These are phyloP conservation scores for Lagocephalus sceleratus DNA, from an alignment of 2,797 vertebrate species.

Conservation along the genomic window DNA sequence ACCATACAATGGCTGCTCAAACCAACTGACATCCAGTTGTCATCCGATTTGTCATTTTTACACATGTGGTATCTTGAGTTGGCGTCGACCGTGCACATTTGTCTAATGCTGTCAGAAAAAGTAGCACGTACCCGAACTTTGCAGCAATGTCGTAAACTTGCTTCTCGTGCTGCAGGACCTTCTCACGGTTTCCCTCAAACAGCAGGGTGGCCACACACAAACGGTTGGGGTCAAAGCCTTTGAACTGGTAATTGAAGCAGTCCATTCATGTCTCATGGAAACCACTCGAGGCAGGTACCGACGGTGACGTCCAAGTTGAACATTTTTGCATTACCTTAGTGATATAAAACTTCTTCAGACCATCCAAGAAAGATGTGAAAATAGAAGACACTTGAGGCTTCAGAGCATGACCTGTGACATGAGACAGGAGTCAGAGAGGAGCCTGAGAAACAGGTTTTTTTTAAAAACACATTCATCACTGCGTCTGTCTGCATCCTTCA, in stretches of 20 bases:
- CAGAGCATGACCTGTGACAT: constrained; percentile 90
- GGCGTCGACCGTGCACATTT: neutral
- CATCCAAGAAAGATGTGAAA: constrained; percentile 98
- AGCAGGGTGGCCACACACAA: constrained; percentile 94
- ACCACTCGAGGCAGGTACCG: constrained; percentile 11
- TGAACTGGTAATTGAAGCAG: constrained; percentile 81
- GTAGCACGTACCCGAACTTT: constrained; percentile 88
- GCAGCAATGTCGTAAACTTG: constrained; percentile 98
- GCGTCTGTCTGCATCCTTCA: constrained; percentile 37
- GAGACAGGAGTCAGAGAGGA: constrained; percentile 35
- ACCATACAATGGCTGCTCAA: constrained; percentile 22
- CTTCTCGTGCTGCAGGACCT: constrained; percentile 97
- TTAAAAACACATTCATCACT: constrained; percentile 41
- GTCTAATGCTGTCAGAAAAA: neutral
- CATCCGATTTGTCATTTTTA: constrained; percentile 15
- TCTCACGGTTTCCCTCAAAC: constrained; percentile 94
- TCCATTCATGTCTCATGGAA: constrained; percentile 10
- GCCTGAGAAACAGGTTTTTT: constrained; percentile 12
- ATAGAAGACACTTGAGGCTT: constrained; percentile 99
- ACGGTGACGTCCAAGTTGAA: neutral
- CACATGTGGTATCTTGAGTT: neutral
- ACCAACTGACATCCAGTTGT: constrained; percentile 24
- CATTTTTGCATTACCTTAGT: constrained; percentile 85
- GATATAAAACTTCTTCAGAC: constrained; percentile 98
- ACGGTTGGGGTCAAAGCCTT: constrained; percentile 92